These are phyloP conservation scores for Leptopilina clavipes DNA, from an alignment of 1,140 invertebrate genomes.

Conservation along the genomic window DNA sequence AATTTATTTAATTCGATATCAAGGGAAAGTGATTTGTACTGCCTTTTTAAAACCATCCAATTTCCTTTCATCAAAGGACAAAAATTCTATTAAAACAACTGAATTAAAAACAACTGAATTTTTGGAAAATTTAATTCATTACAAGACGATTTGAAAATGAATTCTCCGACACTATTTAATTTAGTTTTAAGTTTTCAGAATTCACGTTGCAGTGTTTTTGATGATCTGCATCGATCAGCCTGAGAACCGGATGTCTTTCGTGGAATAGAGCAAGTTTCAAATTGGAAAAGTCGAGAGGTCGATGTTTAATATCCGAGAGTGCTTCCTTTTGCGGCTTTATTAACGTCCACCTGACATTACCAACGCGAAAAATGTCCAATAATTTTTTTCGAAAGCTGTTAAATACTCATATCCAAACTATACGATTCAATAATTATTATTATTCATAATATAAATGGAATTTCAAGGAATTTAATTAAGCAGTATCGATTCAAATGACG, in stretches of 20 bases:
- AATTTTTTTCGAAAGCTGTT: conserved; percentile 53
- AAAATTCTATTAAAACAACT: too few relatives aligned
- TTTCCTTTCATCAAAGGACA: neutral
- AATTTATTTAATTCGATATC: conserved; percentile 11
- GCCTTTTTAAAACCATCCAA: too few relatives aligned
- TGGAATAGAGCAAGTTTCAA: conserved; percentile 29
- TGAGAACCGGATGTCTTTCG: conserved; percentile 9
- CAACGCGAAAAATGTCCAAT: conserved; percentile 53
- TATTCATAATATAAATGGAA: neutral
- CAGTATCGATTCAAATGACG: too few relatives aligned
- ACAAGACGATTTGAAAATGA: neutral
- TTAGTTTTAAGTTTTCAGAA: neutral
- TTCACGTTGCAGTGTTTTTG: conserved; percentile 13
- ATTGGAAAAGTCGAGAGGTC: conserved; percentile 44
- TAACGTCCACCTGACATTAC: conserved; percentile 46
- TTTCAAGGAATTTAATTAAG: neutral
- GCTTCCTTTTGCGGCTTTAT: conserved; percentile 49
- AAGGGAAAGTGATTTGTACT: neutral
- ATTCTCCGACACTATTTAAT: neutral
- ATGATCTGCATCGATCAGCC: conserved; percentile 17
- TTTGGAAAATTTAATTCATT: too few relatives aligned
- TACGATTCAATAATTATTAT: neutral
- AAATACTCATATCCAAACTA: conserved; percentile 44
- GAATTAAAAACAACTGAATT: too few relatives aligned
- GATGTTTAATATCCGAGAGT: conserved; percentile 56